Base-by-base conservation (phyloP, 2,888 invertebrate genomes). In the Stramonita haemastoma region DNA sequence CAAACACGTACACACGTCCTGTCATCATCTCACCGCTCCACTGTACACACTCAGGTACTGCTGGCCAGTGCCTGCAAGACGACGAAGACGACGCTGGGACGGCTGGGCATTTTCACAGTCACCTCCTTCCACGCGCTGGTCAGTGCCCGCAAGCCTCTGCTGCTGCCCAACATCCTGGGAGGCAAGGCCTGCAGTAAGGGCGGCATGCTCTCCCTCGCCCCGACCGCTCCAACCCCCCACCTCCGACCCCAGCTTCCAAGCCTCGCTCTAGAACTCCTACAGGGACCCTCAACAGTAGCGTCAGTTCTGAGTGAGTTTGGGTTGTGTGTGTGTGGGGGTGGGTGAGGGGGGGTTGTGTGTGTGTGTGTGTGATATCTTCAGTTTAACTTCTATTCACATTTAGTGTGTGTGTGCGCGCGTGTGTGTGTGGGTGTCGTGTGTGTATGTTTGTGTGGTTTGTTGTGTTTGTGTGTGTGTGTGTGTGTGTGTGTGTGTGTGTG, bases 91-190 rank as follows among this genome's bases (percentile, higher is more conserved):
- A 98, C 98, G 86, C 97, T 99, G 95, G 98, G 99, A 97, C 98
- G 98, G 96, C 97, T 99, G 95, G 99, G 99, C 91, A 98, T 99
- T 94, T 99, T 99, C 97, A 99, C 99, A 89, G 99, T 99, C 93
- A 99, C 99, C 90, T 99, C 99, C 93, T 98, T 99, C 97, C 99
- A 99, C 96, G 99, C 99, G 93, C 98, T 99, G 96, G 99, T 99
- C 94, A 99, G 99, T 96, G 99, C 99, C 90, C 97, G 99, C 92
- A 98, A 98, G 95, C 99, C 99, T 0, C 93, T 94, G 84, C 92
- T 94, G 56, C 92, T 94, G 91, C 94, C 94, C 26, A 93, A 93
- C 90, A 92, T 94, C 87, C 93, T 94, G 90, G 94, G 93, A 32
- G 93, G 93, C 56, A 93, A 93, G 88, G 93, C 93, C 29, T 91